Base-by-base conservation (phyloP, 2,888 invertebrate genomes). In the Himalopsyche tibetana region DNA sequence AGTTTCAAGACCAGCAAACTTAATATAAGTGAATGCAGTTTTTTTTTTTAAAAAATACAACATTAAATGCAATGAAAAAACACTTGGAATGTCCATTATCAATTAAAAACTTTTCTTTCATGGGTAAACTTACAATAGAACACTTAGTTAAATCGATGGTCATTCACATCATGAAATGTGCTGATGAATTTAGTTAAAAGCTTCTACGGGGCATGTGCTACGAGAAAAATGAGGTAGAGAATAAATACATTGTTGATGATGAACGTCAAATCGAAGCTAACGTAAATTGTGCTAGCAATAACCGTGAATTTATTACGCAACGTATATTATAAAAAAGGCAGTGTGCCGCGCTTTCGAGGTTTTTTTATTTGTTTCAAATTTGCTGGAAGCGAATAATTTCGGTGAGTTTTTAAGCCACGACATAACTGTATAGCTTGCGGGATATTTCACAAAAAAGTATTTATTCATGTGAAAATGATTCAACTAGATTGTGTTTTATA, bases 221-320 rank as follows among this genome's bases (percentile, higher is more conserved):
- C 28, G 15, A 38, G 63, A 36, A 80, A 15, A 74, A 19, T 4
- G 28, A 6, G 12, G 19, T 12, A 80, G 5, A 38, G 11, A 74
- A 28, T 2, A 28, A 28, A 74, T 45, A 55, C 69, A 82, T 51
- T 82, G 82, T 85, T 85, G 85, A 85, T 82, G 74, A 51, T 45
- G 74, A 82, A 63, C 82, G 82, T 82, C 74, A 85, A 85, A 82
- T 85, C 82, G 38, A 17, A 56, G 19, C 80, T 74, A 40, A 40
- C 82, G 74, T 85, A 74, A 82, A 69, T 85, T 82, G 82, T 55
- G 85, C 17, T 51, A 36, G 85, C 74, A 45, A 85, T 85, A 85
- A 85, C 74, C 82, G n/a, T 74, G 80, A 84, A 84, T 74, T 74
- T 74, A 74, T 84, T 56, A 84, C 81, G 81, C 12, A 51, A 45